Conservation (phyloP, 2,888 invertebrate species). For the Crossocerus cetratus region DNA sequence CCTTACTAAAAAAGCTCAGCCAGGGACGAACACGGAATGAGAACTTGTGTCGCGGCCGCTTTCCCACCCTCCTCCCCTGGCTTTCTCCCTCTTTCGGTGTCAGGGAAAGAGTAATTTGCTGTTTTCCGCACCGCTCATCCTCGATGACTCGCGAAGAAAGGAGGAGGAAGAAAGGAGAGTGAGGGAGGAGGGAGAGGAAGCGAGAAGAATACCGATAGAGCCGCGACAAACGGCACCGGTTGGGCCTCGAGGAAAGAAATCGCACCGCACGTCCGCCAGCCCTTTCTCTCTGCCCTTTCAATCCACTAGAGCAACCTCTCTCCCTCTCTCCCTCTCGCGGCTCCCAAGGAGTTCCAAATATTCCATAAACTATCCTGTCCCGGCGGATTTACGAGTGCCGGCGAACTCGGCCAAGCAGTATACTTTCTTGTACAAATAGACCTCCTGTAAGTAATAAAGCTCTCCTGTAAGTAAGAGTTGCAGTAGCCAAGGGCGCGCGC, state of each 20-base stretch:
- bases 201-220: slow-evolving; percentile 19
- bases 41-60: slow-evolving; percentile 39
- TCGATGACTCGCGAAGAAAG: slow-evolving; percentile 7
- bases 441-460: neutral
- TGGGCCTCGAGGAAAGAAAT: slow-evolving; percentile 14
- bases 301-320: neutral
- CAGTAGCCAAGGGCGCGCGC: too few relatives aligned
- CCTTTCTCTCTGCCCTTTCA: neutral
- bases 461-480: too few relatives aligned
- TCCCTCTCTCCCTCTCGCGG: slow-evolving; percentile 3
- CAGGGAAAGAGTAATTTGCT: slow-evolving; percentile 45
- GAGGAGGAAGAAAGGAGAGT: neutral
- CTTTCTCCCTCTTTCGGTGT: slow-evolving; percentile 11
- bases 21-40: slow-evolving; percentile 48
- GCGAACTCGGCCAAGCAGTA: neutral
- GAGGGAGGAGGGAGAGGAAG: neutral
- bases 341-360: neutral
- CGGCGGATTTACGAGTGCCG: neutral
- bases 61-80: too few relatives aligned
- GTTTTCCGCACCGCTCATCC: slow-evolving; percentile 30
- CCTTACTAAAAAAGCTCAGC: slow-evolving; percentile 44
- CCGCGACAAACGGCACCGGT: slow-evolving; percentile 3
- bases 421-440: neutral
- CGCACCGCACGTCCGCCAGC: slow-evolving; percentile 6
- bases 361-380: neutral